phyloP scores from a whole-genome alignment of 2,888 invertebrate genomes.

The Athalia circularis region DNA sequence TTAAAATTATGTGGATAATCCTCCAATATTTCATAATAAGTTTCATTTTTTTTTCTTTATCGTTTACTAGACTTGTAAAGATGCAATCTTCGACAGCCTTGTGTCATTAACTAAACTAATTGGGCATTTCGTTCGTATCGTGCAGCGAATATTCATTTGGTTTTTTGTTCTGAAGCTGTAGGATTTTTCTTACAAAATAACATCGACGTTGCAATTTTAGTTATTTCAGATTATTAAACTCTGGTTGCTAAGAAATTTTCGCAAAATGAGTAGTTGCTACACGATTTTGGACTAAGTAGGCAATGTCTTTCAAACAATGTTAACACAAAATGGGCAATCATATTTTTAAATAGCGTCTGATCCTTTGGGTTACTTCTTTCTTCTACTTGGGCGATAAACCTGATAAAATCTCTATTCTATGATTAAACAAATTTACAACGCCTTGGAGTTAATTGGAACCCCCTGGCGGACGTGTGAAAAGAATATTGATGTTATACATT shows the following conservation, averaged over 20 bases:
- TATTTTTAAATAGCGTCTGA: neutral
- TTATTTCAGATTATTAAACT: slow-evolving; percentile 15
- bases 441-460: neutral
- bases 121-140: neutral
- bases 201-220: neutral
- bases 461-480: neutral
- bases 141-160: slow-evolving; percentile 5
- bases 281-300: slow-evolving; percentile 1
- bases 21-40: slow-evolving; percentile 12
- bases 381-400: neutral
- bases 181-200: neutral
- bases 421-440: neutral
- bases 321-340: slow-evolving; percentile 10
- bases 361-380: neutral
- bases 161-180: neutral
- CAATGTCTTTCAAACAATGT: slow-evolving; percentile 16
- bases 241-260: slow-evolving; percentile 11
- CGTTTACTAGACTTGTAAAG: slow-evolving; percentile 16
- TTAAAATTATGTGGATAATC: slow-evolving; percentile 32
- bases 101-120: slow-evolving; percentile 3
- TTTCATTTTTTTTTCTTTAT: slow-evolving; percentile 7
- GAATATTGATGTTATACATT: neutral
- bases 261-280: neutral
- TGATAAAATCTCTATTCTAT: neutral
- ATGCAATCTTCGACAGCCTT: slow-evolving; percentile 24